Base-by-base conservation (phyloP, 1,140 invertebrate species). In the Gyrodactylus bullatarudis region DNA sequence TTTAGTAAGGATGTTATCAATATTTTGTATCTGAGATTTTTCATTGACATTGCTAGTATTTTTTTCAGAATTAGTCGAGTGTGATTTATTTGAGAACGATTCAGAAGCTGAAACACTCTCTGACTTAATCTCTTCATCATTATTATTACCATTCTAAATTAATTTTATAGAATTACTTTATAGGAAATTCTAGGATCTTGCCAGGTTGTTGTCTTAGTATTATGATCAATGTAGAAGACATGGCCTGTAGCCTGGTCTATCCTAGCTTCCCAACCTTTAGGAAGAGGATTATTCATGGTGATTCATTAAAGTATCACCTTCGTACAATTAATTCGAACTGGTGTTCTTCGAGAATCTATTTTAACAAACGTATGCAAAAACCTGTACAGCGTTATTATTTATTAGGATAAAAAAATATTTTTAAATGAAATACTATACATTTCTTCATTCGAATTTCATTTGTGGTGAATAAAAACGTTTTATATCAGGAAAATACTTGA, bases 211-310 rank as follows among this genome's bases (percentile, higher is more conserved):
- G 88, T 89, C 76, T 89, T 86, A 20, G 88, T 91, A 81, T 95
- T 96, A 80, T 97, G 94, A 83, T 98, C 93, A 69, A 98, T 93
- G 76, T 89, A 86, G 34, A 54, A 54, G n/a, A 54, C 34, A n/a
- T 54, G 34, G 8, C n/a, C 8, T 16, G 34, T 54, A n/a, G 8
- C 8, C 8, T 8, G 34, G n/a, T 54, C 34, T 54, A 54, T 16
- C 22, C 91, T 81, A 78, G 96, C 91, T 82, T 98, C 94, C 92
- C 92, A 97, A 21, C 93, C 93, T 54, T 89, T 85, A 0, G 92
- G 92, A 75, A 97, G 81, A 1, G 90, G 88, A 78, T 93, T 89
- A 78, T 93, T 89, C 75, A 81, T 54, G n/a, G n/a, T n/a, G n/a
- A n/a, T n/a, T n/a, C n/a, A n/a, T n/a, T n/a, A n/a, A n/a, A n/a